phyloP scores from a whole-genome alignment of 2,113 vertebrate species.

The Phycodurus eques region DNA sequence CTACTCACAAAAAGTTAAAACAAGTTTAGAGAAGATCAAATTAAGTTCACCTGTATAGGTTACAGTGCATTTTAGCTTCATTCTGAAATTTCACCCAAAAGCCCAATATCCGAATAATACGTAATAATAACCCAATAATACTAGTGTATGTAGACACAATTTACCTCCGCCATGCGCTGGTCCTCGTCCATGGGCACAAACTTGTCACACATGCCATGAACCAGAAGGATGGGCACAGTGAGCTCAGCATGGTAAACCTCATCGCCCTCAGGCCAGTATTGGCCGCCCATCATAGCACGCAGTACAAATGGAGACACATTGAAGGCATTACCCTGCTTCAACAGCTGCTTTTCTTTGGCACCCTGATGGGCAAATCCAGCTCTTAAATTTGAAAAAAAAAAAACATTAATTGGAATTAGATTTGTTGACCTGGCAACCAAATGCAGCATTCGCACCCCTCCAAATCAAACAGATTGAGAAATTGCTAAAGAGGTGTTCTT shows the following conservation, averaged over 20 bases:
- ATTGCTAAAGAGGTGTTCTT: no score
- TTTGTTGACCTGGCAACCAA: background rate
- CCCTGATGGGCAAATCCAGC: conserved; percentile 96
- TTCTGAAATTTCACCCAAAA: no score
- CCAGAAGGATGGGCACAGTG: conserved; percentile 88
- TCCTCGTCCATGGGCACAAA: conserved; percentile 96
- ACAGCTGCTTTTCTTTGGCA: conserved; percentile 93
- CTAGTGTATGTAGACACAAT: background rate
- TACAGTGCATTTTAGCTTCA: no score
- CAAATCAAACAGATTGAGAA: background rate
- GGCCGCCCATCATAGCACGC: conserved; percentile 95
- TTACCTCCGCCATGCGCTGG: conserved; percentile 96
- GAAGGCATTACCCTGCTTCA: conserved; percentile 94
- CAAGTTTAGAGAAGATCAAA: no score
- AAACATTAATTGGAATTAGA: background rate
- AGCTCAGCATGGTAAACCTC: conserved; percentile 96
- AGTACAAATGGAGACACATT: conserved; percentile 94
- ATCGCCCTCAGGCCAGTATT: conserved; percentile 97
- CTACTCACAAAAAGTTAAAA: no score
- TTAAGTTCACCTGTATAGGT: background rate
- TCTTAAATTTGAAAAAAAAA: conserved; percentile 56
- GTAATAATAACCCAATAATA: background rate
- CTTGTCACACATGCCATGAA: conserved; percentile 95
- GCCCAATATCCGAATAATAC: background rate
- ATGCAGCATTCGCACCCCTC: background rate